Conservation (phyloP, 2,797 vertebrate genomes). For the Steatocranus sp. region DNA sequence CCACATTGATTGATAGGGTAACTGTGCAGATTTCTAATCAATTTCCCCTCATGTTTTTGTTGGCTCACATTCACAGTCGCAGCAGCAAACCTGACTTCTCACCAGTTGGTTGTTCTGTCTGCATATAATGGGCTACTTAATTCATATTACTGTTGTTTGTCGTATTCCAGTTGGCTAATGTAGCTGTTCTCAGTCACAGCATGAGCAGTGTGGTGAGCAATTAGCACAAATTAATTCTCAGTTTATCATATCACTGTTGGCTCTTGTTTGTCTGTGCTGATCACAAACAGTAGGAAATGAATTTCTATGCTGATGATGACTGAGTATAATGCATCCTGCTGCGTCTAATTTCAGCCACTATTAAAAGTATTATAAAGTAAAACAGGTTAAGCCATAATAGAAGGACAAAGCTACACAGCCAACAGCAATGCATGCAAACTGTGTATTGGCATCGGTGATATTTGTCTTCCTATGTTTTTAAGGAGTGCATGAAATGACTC, state of each 20-base stretch:
- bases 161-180: slow-evolving; percentile 34
- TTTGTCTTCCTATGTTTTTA: not conserved
- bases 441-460: not conserved
- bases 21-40: not conserved
- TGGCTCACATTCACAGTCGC: not conserved
- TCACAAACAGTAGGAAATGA: slow-evolving; percentile 23
- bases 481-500: not conserved
- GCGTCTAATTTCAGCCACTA: not conserved
- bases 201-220: slow-evolving; percentile 31
- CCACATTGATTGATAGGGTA: not conserved
- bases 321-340: not conserved
- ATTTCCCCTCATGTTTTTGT: not conserved
- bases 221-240: slow-evolving; percentile 39
- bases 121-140: slow-evolving; percentile 29
- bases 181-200: slow-evolving; percentile 44
- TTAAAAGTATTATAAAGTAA: not conserved
- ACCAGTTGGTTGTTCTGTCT: not conserved
- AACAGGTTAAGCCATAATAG: not conserved
- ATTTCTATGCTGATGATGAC: slow-evolving; percentile 42
- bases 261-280: slow-evolving; percentile 9
- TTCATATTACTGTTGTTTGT: slow-evolving; percentile 23
- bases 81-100: not conserved
- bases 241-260: slow-evolving; percentile 3
- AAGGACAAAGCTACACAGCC: not conserved
- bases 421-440: not conserved